A percentile compares a stretch with the other conserved stretches of the same genome.
Conservation (phyloP, 1,140 invertebrate species). For the Lepidotrigona ventralis region DNA sequence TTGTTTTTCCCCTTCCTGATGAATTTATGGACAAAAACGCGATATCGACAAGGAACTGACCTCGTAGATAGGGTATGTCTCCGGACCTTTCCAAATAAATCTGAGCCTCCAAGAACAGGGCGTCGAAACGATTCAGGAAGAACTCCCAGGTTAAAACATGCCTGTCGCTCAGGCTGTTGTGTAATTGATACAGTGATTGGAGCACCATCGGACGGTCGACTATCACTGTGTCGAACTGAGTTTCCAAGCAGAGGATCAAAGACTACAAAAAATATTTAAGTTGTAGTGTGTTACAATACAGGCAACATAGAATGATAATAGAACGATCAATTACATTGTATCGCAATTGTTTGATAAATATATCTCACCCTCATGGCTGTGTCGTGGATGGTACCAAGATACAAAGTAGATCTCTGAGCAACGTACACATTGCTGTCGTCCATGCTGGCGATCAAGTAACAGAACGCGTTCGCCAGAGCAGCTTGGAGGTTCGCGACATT, state of each 20-base stretch:
- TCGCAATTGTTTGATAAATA: not conserved
- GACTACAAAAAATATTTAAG: conserved; percentile 81
- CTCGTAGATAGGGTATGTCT: conserved; percentile 90
- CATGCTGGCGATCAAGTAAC: conserved; percentile 96
- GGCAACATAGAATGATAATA: too few relatives aligned
- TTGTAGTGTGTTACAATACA: too few relatives aligned
- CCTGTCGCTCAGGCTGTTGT: conserved; percentile 94
- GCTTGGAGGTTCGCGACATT: conserved; percentile 93
- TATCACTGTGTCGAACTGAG: conserved; percentile 96
- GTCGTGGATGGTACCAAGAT: conserved; percentile 96
- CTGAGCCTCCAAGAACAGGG: conserved; percentile 96
- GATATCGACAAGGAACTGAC: conserved; percentile 75
- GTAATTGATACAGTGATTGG: conserved; percentile 96
- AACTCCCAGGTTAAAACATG: conserved; percentile 98
- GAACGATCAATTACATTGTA: not conserved
- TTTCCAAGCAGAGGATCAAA: conserved; percentile 92
- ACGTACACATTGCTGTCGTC: conserved; percentile 97
- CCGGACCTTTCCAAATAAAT: conserved; percentile 91
- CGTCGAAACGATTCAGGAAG: conserved; percentile 98
- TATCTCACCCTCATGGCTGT: conserved; percentile 85
- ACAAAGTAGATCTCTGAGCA: conserved; percentile 94
- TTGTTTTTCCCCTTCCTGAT: too few relatives aligned
- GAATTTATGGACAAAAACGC: too few relatives aligned
- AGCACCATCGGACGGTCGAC: conserved; percentile 98
- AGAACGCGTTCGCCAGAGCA: conserved; percentile 97